phyloP scores from a whole-genome alignment of 2,113 vertebrate genomes.

The Pantherophis guttatus region DNA sequence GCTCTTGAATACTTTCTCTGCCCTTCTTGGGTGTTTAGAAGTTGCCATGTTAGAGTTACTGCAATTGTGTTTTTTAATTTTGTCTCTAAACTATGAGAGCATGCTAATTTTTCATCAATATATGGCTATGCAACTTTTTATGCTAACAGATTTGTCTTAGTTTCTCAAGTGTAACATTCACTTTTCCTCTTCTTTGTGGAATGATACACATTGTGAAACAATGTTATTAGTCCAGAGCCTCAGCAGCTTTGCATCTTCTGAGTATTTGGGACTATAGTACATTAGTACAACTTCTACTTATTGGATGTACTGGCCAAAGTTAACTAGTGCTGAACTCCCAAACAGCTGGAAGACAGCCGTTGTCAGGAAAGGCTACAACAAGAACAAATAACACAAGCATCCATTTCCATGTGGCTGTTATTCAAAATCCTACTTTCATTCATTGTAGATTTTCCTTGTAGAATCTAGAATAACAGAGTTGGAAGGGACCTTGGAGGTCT shows the following conservation, averaged over 20 bases:
- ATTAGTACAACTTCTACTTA: neutral
- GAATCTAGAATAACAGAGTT: too few relatives aligned
- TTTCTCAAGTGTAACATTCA: neutral
- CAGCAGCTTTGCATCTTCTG: neutral
- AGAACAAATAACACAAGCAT: neutral
- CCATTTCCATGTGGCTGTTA: neutral
- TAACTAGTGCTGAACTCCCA: neutral
- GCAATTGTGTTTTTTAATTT: neutral
- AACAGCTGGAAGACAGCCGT: neutral
- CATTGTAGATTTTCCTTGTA: slow-evolving; percentile 14
- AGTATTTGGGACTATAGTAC: neutral
- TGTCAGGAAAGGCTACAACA: neutral
- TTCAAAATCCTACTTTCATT: slow-evolving; percentile 26
- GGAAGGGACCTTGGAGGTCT: too few relatives aligned
- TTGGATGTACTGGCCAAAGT: neutral
- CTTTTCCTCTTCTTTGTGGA: neutral
- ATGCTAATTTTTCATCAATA: neutral
- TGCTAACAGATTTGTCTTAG: neutral
- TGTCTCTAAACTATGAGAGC: slow-evolving; percentile 8
- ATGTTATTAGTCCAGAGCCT: neutral
- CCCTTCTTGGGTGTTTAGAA: neutral
- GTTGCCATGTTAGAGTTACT: too few relatives aligned
- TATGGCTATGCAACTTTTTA: neutral
- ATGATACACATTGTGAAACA: neutral
- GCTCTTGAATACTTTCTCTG: neutral